A percentile compares a stretch with the other conserved stretches of the same genome.
Conservation (phyloP, 2,113 vertebrate genomes). For the Ammodytes dubius region DNA sequence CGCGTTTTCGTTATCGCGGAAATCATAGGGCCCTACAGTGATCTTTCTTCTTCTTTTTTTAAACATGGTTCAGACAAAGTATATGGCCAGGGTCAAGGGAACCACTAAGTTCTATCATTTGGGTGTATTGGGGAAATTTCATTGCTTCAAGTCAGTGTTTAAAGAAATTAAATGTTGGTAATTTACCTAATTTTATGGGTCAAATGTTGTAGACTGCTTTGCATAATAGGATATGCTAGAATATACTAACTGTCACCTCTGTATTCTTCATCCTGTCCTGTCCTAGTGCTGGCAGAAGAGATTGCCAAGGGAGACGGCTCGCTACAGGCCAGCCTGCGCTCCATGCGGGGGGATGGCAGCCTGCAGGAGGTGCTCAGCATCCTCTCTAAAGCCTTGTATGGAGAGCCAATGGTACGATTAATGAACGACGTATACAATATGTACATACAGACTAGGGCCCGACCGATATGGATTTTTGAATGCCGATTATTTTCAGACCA, state of each 20-base stretch:
- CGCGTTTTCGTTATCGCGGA: no score
- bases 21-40: no score
- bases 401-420: conserved; percentile 94
- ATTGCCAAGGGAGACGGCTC: conserved; percentile 90
- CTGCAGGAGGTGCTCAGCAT: conserved; percentile 93
- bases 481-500: no score
- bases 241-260: conserved; percentile 21
- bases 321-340: conserved; percentile 91
- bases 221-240: background rate
- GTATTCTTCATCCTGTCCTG: conserved; percentile 46
- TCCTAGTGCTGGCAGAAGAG: conserved; percentile 93
- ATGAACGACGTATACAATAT: background rate
- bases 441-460: no score
- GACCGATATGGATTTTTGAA: no score
- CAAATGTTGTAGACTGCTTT: background rate
- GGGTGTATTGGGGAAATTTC: background rate
- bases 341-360: conserved; percentile 96
- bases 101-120: conserved; percentile 1
- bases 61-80: background rate
- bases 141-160: background rate
- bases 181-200: no score
- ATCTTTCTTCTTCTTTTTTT: no score
- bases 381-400: conserved; percentile 95
- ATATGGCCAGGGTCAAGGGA: background rate
- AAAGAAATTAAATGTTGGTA: conserved; percentile 4